A percentile compares a stretch with the other conserved stretches of the same genome.
Conservation (phyloP, 1,140 invertebrate species). For the Cylas formicarius region DNA sequence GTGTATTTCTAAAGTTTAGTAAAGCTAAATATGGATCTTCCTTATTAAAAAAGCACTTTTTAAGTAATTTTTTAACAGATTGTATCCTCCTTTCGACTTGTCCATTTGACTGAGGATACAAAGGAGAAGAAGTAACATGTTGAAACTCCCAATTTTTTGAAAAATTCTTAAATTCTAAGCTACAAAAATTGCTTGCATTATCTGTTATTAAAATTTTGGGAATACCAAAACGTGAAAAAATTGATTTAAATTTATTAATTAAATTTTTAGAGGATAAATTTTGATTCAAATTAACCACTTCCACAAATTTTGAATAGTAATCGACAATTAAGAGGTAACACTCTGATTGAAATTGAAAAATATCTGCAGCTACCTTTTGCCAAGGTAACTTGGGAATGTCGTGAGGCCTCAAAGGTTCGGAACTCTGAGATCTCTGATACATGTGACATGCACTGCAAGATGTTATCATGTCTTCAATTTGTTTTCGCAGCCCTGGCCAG, state of each 20-base stretch:
- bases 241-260: slow-evolving; percentile 25
- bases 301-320: slow-evolving; percentile 37
- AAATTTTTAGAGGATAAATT: slow-evolving; percentile 10
- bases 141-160: slow-evolving; percentile 38
- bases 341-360: slow-evolving; percentile 33
- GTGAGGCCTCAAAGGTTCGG: slow-evolving; percentile 35
- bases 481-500: slow-evolving; percentile 36
- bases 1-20: too few species aligned
- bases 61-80: slow-evolving; percentile 39
- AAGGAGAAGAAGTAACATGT: slow-evolving; percentile 38
- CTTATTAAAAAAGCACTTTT: too few species aligned
- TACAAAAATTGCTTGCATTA: slow-evolving; percentile 40
- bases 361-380: slow-evolving; percentile 33
- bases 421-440: slow-evolving; percentile 25
- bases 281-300: slow-evolving; percentile 18
- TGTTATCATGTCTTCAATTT: slow-evolving; percentile 41
- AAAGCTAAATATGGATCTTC: too few species aligned
- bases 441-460: slow-evolving; percentile 40
- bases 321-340: slow-evolving; percentile 38
- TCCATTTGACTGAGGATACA: slow-evolving; percentile 40
- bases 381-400: slow-evolving; percentile 31
- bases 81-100: slow-evolving; percentile 38
- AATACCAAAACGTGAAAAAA: slow-evolving; percentile 36
- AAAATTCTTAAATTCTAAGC: slow-evolving; percentile 41
- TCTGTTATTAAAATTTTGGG: slow-evolving; percentile 38